Conservation (phyloP, 2,113 vertebrate species). For the Diadophis punctatus region DNA sequence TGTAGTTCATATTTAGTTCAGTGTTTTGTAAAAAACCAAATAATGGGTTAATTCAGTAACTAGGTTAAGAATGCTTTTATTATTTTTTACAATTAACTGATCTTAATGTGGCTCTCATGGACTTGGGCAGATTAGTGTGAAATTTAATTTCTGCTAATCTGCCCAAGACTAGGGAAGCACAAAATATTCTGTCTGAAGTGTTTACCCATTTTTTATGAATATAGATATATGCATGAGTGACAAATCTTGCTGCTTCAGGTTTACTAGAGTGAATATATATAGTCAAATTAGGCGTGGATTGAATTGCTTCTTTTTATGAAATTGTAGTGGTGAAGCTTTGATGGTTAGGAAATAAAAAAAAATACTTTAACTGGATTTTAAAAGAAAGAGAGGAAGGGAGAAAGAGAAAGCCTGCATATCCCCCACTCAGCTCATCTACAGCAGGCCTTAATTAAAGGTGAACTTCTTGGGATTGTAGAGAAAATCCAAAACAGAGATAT, state of each 20-base stretch:
- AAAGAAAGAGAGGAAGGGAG: slow-evolving; percentile 5
- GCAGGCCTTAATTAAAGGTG: neutral
- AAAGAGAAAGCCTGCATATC: neutral
- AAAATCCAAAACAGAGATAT: neutral
- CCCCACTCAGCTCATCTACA: neutral
- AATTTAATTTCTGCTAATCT: slow-evolving; percentile 72
- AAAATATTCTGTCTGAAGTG: slow-evolving; percentile 63
- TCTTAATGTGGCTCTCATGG: slow-evolving; percentile 59
- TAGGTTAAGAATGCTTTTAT: neutral
- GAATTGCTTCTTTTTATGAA: slow-evolving; percentile 53
- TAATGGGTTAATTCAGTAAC: neutral
- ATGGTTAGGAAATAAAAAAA: slow-evolving; percentile 9
- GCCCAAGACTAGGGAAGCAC: slow-evolving; percentile 63
- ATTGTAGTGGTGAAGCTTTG: slow-evolving; percentile 28
- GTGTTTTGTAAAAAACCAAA: neutral
- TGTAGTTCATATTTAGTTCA: neutral
- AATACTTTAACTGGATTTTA: slow-evolving; percentile 22
- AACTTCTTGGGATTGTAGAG: neutral
- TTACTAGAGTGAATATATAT: slow-evolving; percentile 52
- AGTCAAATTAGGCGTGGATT: slow-evolving; percentile 41
- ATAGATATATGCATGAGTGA: slow-evolving; percentile 64
- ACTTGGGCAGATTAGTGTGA: slow-evolving; percentile 69
- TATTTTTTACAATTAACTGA: slow-evolving; percentile 60
- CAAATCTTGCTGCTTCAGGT: slow-evolving; percentile 59
- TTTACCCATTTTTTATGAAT: slow-evolving; percentile 61